phyloP scores from a whole-genome alignment of 2,113 vertebrate genomes.

The Agelaius tricolor region DNA sequence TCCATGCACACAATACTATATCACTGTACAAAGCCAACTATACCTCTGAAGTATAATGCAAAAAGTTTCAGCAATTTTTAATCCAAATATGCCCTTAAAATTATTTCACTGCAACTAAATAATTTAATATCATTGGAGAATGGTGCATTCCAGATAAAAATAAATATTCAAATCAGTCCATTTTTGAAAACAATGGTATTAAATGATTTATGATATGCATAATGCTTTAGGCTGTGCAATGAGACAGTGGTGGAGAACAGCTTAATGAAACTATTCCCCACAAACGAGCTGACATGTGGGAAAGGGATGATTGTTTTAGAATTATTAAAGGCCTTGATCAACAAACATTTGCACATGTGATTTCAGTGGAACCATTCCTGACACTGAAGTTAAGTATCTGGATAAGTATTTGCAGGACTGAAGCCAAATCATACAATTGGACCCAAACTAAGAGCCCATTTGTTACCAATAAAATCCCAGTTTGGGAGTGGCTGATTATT shows the following conservation, averaged over 20 bases:
- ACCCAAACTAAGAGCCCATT: constrained; percentile 4
- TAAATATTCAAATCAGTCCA: neutral
- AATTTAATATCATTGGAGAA: neutral
- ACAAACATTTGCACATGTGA: constrained; percentile 32
- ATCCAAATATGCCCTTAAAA: neutral
- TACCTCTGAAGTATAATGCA: neutral
- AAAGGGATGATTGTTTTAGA: neutral
- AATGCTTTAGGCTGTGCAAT: neutral
- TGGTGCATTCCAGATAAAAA: neutral
- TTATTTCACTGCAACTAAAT: neutral
- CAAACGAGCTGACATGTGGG: neutral
- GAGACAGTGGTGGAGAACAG: neutral
- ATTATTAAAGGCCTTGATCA: neutral
- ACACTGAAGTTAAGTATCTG: constrained; percentile 30
- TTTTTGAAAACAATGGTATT: neutral
- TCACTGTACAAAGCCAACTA: neutral
- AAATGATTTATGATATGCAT: neutral
- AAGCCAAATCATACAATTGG: constrained; percentile 43
- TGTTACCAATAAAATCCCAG: constrained; percentile 34
- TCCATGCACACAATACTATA: neutral
- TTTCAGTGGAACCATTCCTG: constrained; percentile 29
- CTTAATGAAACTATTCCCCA: neutral
- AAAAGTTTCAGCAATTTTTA: neutral
- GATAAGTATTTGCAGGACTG: constrained; percentile 39
- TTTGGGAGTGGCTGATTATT: neutral